Evolutionary conservation across 2,888 invertebrate species (phyloP).

Genomic region (Amphipyra berbera): DNA sequence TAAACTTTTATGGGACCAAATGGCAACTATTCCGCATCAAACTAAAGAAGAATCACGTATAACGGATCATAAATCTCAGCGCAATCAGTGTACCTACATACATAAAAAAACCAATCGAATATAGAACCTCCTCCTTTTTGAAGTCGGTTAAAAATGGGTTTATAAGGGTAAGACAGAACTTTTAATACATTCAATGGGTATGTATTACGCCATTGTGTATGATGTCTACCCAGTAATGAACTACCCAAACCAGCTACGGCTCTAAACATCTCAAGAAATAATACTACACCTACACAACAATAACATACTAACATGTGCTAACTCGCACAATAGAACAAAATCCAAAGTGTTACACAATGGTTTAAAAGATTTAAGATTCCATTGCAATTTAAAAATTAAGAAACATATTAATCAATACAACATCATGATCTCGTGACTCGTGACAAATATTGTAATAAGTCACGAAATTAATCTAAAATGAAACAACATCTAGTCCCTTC

Average conservation of each 20-base stretch:
- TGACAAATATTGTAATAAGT: constrained; percentile 11
- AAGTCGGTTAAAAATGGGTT: no score
- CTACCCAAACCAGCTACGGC: background rate
- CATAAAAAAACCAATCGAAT: no score
- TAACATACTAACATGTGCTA: constrained; percentile 1
- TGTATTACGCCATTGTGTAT: no score
- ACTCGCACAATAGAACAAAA: background rate
- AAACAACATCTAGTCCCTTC: constrained; percentile 1
- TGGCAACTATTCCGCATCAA: no score
- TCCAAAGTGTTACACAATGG: background rate
- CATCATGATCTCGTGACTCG: constrained; percentile 12
- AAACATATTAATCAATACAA: background rate
- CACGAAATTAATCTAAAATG: constrained; percentile 25
- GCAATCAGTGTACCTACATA: no score
- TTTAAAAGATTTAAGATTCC: background rate
- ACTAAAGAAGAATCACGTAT: no score
- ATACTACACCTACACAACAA: background rate
- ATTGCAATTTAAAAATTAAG: background rate
- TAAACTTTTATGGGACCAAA: no score
- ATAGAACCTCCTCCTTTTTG: no score
- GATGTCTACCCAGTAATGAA: no score
- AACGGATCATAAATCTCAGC: no score
- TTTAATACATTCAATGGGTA: no score
- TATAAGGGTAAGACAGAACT: no score
- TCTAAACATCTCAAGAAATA: constrained; percentile 1